Base-by-base conservation (phyloP, 2,888 invertebrate genomes). In the Pseudolycoriella hygida region DNA sequence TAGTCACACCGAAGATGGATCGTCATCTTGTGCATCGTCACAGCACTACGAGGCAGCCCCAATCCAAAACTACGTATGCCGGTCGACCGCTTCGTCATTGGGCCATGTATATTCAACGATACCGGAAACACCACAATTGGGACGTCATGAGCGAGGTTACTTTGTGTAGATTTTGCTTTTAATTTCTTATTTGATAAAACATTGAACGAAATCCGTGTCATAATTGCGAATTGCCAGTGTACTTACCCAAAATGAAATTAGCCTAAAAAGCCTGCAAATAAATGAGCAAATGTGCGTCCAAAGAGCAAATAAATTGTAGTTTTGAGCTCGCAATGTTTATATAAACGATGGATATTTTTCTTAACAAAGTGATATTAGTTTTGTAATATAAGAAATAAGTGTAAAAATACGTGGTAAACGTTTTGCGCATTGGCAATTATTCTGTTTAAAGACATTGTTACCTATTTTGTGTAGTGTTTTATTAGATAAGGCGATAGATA, bases 51-150 rank as follows among this genome's bases (percentile, higher is more conserved):
- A 48, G 40, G 39, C 47, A 40, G 25, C 48, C 40, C 45, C 45
- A 32, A 45, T 34, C 25, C 43, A 42, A 42, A 47, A 48, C 39
- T 46, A 47, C 40, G 38, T 49, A 42, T 45, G 48, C 42, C 45
- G 48, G 39, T 47, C 49, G 41, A 30, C 47, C 15, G 47, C 49
- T 12, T 49, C 49, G 15, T 49, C 49, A 11, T 15, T 49, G 3
- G 49, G 49, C 5, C 49, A 49, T 37, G 50, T 50, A 15, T 50
- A 50, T 42, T 50, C 50, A 46, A 50, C 50, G 32, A 50, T 50
- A 39, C 50, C 50, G 15, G 50, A 50, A 46, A 49, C 50, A 37
- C 50, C 50, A 37, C 49, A 49, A 45, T 45, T 47, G 45, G 44
- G 43, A 32, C 47, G 45, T 18, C 40, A 40, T 40, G 45, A 46